Evolutionary conservation across 2,113 vertebrate genomes (phyloP).

Genomic region (Syngnathus typhle): DNA sequence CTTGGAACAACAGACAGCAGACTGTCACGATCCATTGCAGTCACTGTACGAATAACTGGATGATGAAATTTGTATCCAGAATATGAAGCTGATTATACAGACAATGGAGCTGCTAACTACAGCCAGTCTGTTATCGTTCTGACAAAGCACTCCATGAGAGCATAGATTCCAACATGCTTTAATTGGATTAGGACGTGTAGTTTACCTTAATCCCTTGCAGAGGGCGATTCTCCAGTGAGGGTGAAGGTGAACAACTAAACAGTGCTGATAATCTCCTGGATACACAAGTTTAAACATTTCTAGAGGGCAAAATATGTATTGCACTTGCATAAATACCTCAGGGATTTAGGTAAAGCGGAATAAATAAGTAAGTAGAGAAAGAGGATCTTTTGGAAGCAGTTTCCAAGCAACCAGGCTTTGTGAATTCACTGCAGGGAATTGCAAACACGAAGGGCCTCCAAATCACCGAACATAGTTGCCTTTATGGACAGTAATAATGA

Average conservation of each 20-base stretch:
- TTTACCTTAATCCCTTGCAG: conserved; percentile 43
- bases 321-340: conserved; percentile 30
- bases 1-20: conserved; percentile 17
- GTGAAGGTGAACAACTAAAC: conserved; percentile 56
- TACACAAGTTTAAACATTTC: conserved; percentile 27
- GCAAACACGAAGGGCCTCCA: conserved; percentile 30
- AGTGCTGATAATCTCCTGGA: conserved; percentile 43
- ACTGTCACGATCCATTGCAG: conserved; percentile 17
- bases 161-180: conserved; percentile 27
- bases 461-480: conserved; percentile 22
- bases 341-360: conserved; percentile 24
- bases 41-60: conserved; percentile 18
- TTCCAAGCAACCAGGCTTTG: conserved; percentile 56
- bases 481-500: conserved; percentile 20
- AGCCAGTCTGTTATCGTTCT: conserved; percentile 21
- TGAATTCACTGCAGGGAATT: conserved; percentile 23
- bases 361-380: conserved; percentile 22
- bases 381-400: conserved; percentile 34
- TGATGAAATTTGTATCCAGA: conserved; percentile 29
- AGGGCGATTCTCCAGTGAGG: conserved; percentile 40
- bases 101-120: conserved; percentile 2
- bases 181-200: conserved; percentile 53
- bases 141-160: conserved; percentile 31
- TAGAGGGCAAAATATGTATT: conserved; percentile 23
- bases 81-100: conserved; percentile 11